These are phyloP conservation scores for Pocillopora verrucosa DNA, from an alignment of 64 coral and sea anemone genomes.

Conservation along the genomic window DNA sequence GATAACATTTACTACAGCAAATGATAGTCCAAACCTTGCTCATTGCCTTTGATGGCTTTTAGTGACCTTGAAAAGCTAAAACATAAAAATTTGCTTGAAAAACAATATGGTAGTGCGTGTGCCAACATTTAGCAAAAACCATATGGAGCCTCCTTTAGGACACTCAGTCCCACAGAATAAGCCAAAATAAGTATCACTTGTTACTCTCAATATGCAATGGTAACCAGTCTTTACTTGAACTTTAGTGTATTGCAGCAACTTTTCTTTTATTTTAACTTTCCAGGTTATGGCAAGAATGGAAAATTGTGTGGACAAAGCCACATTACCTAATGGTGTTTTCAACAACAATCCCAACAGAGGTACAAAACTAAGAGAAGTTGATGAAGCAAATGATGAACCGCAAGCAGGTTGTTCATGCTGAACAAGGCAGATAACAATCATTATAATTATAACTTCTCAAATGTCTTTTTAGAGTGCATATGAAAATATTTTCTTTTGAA, in stretches of 20 bases:
- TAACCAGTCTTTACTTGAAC: too few species aligned
- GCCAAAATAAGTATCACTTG: too few species aligned
- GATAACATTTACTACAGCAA: too few species aligned
- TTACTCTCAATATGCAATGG: too few species aligned
- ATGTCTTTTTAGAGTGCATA: not conserved
- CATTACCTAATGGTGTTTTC: conserved; percentile 90
- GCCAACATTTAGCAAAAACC: too few species aligned
- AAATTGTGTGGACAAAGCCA: conserved; percentile 90
- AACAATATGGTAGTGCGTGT: too few species aligned
- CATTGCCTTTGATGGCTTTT: too few species aligned
- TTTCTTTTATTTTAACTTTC: not conserved
- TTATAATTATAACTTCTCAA: not conserved
- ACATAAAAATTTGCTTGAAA: too few species aligned
- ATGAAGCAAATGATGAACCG: conserved; percentile 93
- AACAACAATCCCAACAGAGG: conserved; percentile 90
- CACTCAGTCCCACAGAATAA: too few species aligned
- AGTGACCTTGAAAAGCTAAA: too few species aligned
- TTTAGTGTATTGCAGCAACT: not conserved
- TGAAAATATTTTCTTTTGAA: not conserved
- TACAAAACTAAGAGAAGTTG: conserved; percentile 85
- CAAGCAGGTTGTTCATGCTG: conserved; percentile 86
- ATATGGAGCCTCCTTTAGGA: too few species aligned
- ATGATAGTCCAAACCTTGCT: too few species aligned
- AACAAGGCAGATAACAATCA: not conserved
- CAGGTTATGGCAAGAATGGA: conserved; percentile 98